Evolutionary conservation across 2,797 vertebrate species (phyloP).

Genomic region (Chelonia mydas): DNA sequence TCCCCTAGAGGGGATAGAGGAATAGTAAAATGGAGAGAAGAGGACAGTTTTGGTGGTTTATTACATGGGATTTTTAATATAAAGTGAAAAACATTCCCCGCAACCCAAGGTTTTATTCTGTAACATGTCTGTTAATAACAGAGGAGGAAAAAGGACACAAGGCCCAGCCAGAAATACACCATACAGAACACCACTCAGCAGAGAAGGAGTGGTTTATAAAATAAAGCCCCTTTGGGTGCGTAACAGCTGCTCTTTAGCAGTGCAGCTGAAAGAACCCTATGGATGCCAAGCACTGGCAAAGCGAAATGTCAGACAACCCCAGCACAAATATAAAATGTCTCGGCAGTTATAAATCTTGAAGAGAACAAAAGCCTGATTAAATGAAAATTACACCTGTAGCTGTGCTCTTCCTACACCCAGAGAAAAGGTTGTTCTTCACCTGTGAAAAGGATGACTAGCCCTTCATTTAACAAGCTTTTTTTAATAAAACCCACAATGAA

Average conservation of each 20-base stretch:
- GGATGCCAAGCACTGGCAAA: rapidly evolving
- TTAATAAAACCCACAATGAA: not conserved
- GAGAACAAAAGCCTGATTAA: not conserved
- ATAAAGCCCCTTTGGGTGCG: rapidly evolving
- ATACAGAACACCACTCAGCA: rapidly evolving
- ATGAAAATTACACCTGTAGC: rapidly evolving
- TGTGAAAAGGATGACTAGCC: not conserved
- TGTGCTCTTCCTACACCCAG: not conserved
- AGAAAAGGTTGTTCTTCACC: not conserved
- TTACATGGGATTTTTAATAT: not conserved
- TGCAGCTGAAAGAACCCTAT: rapidly evolving
- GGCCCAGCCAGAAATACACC: not conserved
- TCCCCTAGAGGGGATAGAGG: not conserved
- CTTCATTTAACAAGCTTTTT: not conserved
- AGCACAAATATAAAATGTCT: not conserved
- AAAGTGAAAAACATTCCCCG: not conserved
- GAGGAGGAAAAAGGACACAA: rapidly evolving
- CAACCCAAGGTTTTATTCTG: not conserved
- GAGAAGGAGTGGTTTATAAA: rapidly evolving
- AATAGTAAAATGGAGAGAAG: not conserved
- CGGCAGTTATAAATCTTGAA: rapidly evolving
- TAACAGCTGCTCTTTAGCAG: not conserved
- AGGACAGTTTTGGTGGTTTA: not conserved
- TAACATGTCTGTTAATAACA: not conserved
- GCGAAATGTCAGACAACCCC: not conserved